Evolutionary conservation across 2,888 invertebrate genomes (phyloP).

Genomic region (Cheilosia grossa): DNA sequence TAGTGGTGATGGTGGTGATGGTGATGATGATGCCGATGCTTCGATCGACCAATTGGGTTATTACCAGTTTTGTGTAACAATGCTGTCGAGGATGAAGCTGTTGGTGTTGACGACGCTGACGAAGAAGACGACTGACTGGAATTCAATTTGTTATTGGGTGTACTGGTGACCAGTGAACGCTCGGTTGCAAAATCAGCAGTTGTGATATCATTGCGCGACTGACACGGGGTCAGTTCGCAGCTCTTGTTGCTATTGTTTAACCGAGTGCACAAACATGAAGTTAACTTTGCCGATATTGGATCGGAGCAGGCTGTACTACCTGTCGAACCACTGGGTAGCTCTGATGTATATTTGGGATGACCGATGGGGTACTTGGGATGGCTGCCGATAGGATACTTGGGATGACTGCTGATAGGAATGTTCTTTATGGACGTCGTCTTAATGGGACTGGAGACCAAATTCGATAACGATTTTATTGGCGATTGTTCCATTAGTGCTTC

Average conservation of each 20-base stretch:
- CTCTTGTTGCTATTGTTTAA: slow-evolving; percentile 77
- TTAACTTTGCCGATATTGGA: slow-evolving; percentile 83
- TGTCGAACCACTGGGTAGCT: slow-evolving; percentile 44
- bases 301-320: slow-evolving; percentile 76
- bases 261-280: slow-evolving; percentile 83
- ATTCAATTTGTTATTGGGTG: slow-evolving; percentile 71
- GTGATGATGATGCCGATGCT: slow-evolving; percentile 81
- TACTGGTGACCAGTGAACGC: slow-evolving; percentile 63
- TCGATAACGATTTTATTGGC: slow-evolving; percentile 87
- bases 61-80: slow-evolving; percentile 81
- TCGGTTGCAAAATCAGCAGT: slow-evolving; percentile 48
- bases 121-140: slow-evolving; percentile 51
- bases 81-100: slow-evolving; percentile 54
- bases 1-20: slow-evolving; percentile 81
- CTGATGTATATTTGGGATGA: slow-evolving; percentile 58
- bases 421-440: slow-evolving; percentile 82
- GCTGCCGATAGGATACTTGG: slow-evolving; percentile 74
- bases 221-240: slow-evolving; percentile 76
- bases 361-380: slow-evolving; percentile 45
- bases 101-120: slow-evolving; percentile 75
- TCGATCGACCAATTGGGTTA: slow-evolving; percentile 81
- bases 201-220: slow-evolving; percentile 64
- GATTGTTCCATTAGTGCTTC: slow-evolving; percentile 83
- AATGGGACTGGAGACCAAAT: slow-evolving; percentile 86
- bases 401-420: slow-evolving; percentile 77